Conservation (phyloP, 1,140 invertebrate species). For the Drosophila nigromelanica region DNA sequence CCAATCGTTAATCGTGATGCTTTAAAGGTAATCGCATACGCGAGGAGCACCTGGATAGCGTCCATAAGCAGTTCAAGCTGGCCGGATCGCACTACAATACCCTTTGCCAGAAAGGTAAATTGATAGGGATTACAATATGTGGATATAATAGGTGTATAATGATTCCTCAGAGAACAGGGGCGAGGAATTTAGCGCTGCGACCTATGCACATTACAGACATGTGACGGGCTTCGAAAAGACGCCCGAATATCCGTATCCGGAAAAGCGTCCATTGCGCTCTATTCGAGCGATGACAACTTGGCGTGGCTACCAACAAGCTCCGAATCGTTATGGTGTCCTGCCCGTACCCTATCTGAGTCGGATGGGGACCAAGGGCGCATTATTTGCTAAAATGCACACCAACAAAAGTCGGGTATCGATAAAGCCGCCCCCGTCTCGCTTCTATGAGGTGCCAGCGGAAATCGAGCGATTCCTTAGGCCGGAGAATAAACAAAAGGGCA, state of each 20-base stretch:
- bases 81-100: conserved; percentile 61
- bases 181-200: conserved; percentile 42
- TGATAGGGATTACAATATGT: not conserved
- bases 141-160: not conserved
- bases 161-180: conserved; percentile 43
- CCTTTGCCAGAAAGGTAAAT: conserved; percentile 39
- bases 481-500: conserved; percentile 63
- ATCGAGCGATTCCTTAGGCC: conserved; percentile 47
- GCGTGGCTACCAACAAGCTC: conserved; percentile 59
- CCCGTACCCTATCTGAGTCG: conserved; percentile 40
- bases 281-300: conserved; percentile 53
- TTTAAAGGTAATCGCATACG: conserved; percentile 58
- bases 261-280: conserved; percentile 28
- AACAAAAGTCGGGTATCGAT: conserved; percentile 47
- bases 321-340: conserved; percentile 64
- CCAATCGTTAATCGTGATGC: not conserved
- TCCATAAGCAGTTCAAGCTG: conserved; percentile 57
- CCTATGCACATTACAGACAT: conserved; percentile 52
- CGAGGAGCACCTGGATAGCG: conserved; percentile 40
- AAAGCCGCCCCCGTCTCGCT: conserved; percentile 43
- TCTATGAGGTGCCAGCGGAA: conserved; percentile 59
- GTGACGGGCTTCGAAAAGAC: conserved; percentile 51
- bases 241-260: conserved; percentile 36
- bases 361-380: conserved; percentile 55
- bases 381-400: conserved; percentile 52